A percentile compares a stretch with the other conserved stretches of the same genome.
Conservation (phyloP, 2,888 invertebrate species). For the Oxyteleia sp. region DNA sequence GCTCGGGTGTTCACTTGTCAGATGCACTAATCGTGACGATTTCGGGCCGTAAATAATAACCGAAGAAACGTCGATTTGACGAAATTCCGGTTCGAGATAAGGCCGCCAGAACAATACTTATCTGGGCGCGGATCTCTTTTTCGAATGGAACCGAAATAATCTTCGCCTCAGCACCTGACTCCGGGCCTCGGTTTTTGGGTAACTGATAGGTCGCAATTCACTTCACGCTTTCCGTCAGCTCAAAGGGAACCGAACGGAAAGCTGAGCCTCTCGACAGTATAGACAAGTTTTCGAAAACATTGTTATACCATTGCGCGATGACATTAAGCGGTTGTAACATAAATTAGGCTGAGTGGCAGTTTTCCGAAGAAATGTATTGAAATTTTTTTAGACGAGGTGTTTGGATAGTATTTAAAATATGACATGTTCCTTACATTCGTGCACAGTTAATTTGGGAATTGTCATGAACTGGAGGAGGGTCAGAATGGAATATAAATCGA, state of each 20-base stretch:
- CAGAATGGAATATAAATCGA: constrained; percentile 1
- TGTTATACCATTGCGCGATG: constrained; percentile 56
- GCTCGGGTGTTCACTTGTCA: constrained; percentile 7
- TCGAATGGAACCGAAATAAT: constrained; percentile 60
- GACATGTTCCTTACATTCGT: constrained; percentile 6
- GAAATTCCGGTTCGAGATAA: constrained; percentile 56
- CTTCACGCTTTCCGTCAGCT: constrained; percentile 57
- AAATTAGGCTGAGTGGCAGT: constrained; percentile 51
- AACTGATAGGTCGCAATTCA: constrained; percentile 60
- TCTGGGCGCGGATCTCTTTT: constrained; percentile 62
- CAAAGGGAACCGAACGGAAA: constrained; percentile 59
- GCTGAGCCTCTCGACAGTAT: constrained; percentile 44
- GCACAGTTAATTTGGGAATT: not conserved
- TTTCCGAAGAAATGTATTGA: constrained; percentile 23
- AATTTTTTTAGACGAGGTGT: constrained; percentile 13
- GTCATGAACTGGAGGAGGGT: not conserved
- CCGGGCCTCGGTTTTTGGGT: constrained; percentile 37
- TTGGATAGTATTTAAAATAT: constrained; percentile 13
- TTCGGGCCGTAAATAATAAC: constrained; percentile 56
- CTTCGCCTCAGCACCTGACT: constrained; percentile 60
- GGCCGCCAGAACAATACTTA: constrained; percentile 50
- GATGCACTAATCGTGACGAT: constrained; percentile 36
- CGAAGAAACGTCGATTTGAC: constrained; percentile 49
- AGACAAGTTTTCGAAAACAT: constrained; percentile 63
- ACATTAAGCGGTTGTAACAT: constrained; percentile 37